phyloP scores from a whole-genome alignment of 2,113 vertebrate genomes.

The Picathartes gymnocephalus region DNA sequence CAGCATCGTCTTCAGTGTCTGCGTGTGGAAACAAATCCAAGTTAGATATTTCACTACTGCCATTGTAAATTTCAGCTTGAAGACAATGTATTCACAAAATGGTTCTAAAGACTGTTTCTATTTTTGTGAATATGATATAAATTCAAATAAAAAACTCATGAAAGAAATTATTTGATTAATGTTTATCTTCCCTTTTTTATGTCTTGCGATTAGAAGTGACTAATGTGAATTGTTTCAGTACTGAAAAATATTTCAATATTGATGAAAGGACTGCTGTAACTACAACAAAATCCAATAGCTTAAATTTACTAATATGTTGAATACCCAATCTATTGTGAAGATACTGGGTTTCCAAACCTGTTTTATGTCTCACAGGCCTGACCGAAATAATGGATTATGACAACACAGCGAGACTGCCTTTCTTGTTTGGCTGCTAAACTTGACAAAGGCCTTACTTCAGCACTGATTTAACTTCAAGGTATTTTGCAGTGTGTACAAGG shows the following conservation, averaged over 20 bases:
- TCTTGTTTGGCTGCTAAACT: background rate
- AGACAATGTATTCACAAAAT: constrained; percentile 52
- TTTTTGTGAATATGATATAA: constrained; percentile 52
- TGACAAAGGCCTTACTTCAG: constrained; percentile 32
- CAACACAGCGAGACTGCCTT: background rate
- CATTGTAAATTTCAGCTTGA: constrained; percentile 45
- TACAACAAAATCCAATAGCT: background rate
- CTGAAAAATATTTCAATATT: background rate
- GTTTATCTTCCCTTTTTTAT: background rate
- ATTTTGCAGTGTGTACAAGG: constrained; percentile 2
- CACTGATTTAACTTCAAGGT: constrained; percentile 20
- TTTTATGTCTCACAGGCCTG: background rate
- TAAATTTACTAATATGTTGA: background rate
- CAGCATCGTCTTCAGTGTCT: constrained; percentile 6
- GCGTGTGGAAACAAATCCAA: constrained; percentile 4
- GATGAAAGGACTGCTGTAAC: background rate
- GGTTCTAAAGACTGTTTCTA: constrained; percentile 52
- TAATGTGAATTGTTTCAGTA: background rate
- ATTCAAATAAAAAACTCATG: constrained; percentile 68
- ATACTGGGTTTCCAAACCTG: background rate
- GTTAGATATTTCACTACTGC: constrained; percentile 35
- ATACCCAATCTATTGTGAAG: background rate
- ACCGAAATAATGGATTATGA: background rate
- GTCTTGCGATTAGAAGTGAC: background rate
- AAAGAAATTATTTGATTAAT: background rate